Evolutionary conservation across 2,888 invertebrate species (phyloP), one percentile per base, ranked within the genome.

Genomic region (Podotricha telesiphe): DNA sequence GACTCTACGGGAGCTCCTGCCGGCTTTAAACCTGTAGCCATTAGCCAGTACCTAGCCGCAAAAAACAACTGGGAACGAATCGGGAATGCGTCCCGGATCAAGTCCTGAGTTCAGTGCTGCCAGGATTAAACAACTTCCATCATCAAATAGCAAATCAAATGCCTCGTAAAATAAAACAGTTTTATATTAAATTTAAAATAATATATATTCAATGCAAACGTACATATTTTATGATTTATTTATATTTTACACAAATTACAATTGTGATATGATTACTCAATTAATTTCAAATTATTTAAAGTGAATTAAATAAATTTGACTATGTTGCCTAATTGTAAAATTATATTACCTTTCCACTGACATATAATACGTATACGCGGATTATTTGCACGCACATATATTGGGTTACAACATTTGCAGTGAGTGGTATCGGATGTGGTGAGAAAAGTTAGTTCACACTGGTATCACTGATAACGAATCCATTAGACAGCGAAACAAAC

Each of bases 21-120:
- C 78, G 78, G 76, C 81, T 80, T 77, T 77, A 89, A 92, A 93
- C 92, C 90, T 79, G 92, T 92, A 88, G 83, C 89, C 86, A 92
- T 93, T 93, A 93, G 88, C 79, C 86, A 91, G 88, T 81, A 79
- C 85, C 89, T 88, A 86, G 86, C 82, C 81, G 88, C 91, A 93
- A 93, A 59, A 92, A 93, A 93, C 91, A 87, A 89, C 90, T 86
- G 89, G 91, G 91, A 93, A 91, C 92, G 91, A 92, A 93, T 93
- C 92, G 86, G 88, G 92, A 92, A 93, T 93, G 92, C 87, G 86
- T 84, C 86, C 88, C 82, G 82, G 84, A 88, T 86, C 83, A 75
- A 77, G 75, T 83, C 82, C 76, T 75, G 74, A 51, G 76, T 74
- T 78, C 76, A 77, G 82, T 84, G 85, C 86, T 88, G 86, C 87